Base-by-base conservation (phyloP, 2,888 invertebrate genomes). In the Plagodis dolabraria region DNA sequence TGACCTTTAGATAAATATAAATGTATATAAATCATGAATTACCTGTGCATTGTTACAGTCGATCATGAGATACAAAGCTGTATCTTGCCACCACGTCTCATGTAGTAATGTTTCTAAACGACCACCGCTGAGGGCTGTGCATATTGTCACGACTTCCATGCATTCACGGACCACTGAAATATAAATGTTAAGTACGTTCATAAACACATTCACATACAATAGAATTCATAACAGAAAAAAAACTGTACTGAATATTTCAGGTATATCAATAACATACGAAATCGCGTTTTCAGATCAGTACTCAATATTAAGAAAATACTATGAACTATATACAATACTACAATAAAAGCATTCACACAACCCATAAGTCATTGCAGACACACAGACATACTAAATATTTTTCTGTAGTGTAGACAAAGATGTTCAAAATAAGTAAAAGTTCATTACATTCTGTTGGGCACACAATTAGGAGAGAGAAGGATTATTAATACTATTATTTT, bases 111-210 rank as follows among this genome's bases (percentile, higher is more conserved):
- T 94, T 73, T 98, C 97, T 66, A 98, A 91, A 55, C 97, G 96
- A 55, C 95, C 95, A n/a, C 98, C 97, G 85, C 98, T 98, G 50
- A 99, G 89, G 49, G 98, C 97, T 81, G 99, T 94, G 68, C 97
- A 96, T 68, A 99, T 95, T 51, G 98, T 97, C 64, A 99, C 93
- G 64, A 98, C 96, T 91, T 99, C 99, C 83, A 99, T 93, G 49
- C 98, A 97, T 90, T 99, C 99, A 74, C 97, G 96, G 76, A 98
- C 98, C 78, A 98, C 96, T 91, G 87, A 50, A 79, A 38, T 7
- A 38, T 8, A 38, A 9, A 38, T 5, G 7, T 38, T 38, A 4
- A n/a, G 1, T 38, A 38, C 8, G 9, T 38, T 8, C 38, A 38
- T 38, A 38, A 7, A 38, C 38, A 38, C 38, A 5, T 38, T 8